Base-by-base conservation (phyloP, 35 echinoderm and acorn worm genomes). In the Acanthaster planci region DNA sequence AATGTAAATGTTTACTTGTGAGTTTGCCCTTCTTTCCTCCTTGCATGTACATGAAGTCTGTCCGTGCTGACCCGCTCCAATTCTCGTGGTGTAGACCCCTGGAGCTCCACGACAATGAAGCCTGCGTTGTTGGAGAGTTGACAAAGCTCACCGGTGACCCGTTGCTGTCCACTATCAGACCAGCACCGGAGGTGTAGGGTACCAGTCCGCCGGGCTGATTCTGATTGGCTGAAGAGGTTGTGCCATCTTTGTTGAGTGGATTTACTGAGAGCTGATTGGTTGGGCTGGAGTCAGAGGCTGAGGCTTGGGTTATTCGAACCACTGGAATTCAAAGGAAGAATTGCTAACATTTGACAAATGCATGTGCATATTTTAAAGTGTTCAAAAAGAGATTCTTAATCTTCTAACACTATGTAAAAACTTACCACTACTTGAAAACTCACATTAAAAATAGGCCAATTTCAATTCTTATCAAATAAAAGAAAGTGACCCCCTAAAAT, bases 41-140 rank as follows among this genome's bases (percentile, higher is more conserved):
- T 16, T 77, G 76, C 51, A 57, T 37, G 54, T 81, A 81, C 50
- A 87, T 87, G 57, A 79, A 90, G 60, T 93, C 91, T 8, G 91
- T 93, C 77, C 91, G 88, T 5, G 91, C 91, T 0, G 81, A 88
- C 7, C 91, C 91, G 42, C 91, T 93, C 35, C 79, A 51, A 54
- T 89, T 84, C 72, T 88, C 91, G n/a, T 89, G 91, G 39, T 84
- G 67, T 14, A 93, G 76, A 16, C 44, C 38, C 16, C 47, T 26
- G 19, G 85, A 26, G 34, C 8, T 26, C 36, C 40, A 47, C 38
- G 26, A 35, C 2, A 40, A 19, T 10, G 16, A 31, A 18, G 17
- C 54, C 54, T 78, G 35, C 1, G 42, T 21, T 6, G 55, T 29
- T 8, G 53, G 19, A 4, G 55, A 22, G 76, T 76, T 78, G 76